Evolutionary conservation across 2,888 invertebrate species (phyloP), one percentile per base, ranked within the genome.

Genomic region (Empis livida): DNA sequence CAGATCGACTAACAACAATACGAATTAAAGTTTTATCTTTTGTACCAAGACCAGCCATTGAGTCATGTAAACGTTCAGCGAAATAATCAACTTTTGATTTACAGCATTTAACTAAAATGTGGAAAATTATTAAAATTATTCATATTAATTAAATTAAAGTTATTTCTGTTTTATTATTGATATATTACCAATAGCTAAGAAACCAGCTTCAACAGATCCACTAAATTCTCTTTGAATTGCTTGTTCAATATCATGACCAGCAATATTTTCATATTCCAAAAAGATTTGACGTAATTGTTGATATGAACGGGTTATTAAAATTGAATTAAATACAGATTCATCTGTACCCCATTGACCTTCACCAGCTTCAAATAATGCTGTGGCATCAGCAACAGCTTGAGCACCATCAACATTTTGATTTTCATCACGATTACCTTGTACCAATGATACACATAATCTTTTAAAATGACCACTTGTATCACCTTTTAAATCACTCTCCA

Each of bases 401-500:
- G 76, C 81, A 56, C 84, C 80, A 67, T 95, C 92, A 1, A 89
- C 78, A 17, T 84, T 83, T 62, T 67, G 82, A 70, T 85, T 85
- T 72, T 96, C 95, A 64, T 91, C 89, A 43, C 95, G 81, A 63
- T 90, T 91, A 49, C 88, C 90, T 75, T 85, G 84, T 57, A 83
- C 82, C 45, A 92, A 72, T 0, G 93, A 91, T 17, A 95, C 85
- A 58, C 93, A 80, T 44, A 96, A 76, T 50, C 92, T 78, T 71
- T 89, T 88, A 72, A 96, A 96, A 68, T 91, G 87, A n/a, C 95
- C 95, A 11, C 92, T 92, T 9, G 94, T 93, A 67, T 96, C 96
- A 44, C 85, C 88, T 63, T 85, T 85, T 57, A 95, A 72, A 63
- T 92, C 92, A 9, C 80, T 80, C 63, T 94, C 94, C 53, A 95